Conservation (phyloP, 53 echinoderm and acorn worm species). For the Crossaster papposus region DNA sequence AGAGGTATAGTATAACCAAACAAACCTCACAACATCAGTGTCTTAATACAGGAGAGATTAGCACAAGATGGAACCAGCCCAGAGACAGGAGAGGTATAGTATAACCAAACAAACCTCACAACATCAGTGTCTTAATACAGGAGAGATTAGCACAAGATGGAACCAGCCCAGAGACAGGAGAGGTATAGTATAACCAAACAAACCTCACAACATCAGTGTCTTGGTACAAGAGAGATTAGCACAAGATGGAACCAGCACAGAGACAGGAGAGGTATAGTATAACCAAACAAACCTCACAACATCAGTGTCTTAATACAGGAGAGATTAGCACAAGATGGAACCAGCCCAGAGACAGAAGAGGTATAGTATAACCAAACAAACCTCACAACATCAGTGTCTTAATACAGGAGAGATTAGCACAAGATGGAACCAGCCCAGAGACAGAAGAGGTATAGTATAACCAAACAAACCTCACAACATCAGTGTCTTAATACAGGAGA, state of each 20-base stretch:
- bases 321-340: constrained; percentile 77
- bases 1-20: constrained; percentile 59
- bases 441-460: constrained; percentile 68
- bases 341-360: constrained; percentile 64
- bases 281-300: background rate
- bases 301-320: constrained; percentile 81
- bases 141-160: constrained; percentile 84
- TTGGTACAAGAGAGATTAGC: constrained; percentile 84
- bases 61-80: constrained; percentile 68
- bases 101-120: background rate
- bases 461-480: constrained; percentile 4
- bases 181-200: constrained; percentile 51
- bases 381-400: constrained; percentile 63
- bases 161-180: constrained; percentile 51
- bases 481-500: constrained; percentile 77
- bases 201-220: constrained; percentile 55
- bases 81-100: constrained; percentile 69
- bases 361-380: constrained; percentile 29
- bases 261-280: constrained; percentile 68
- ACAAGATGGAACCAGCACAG: constrained; percentile 62
- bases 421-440: constrained; percentile 60
- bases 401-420: constrained; percentile 82
- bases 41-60: constrained; percentile 83
- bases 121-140: constrained; percentile 75
- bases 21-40: constrained; percentile 36